A percentile compares a stretch with the other conserved stretches of the same genome.
Evolutionary conservation across 2,888 invertebrate genomes (phyloP).

Genomic region (Drosophila austrosaltans): DNA sequence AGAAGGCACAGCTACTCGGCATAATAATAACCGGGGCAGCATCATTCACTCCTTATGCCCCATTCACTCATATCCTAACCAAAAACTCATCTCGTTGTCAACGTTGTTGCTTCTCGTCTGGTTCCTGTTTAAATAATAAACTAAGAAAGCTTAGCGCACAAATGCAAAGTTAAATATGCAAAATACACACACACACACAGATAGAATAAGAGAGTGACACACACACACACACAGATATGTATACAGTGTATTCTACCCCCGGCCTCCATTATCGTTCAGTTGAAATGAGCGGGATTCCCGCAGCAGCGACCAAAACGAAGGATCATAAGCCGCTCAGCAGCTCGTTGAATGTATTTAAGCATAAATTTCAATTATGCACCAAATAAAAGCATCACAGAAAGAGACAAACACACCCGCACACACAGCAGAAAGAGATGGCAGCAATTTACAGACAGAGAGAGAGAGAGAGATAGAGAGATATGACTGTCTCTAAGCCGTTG

Average conservation of each 20-base stretch:
- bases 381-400: slow-evolving; percentile 43
- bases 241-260: too few relatives aligned
- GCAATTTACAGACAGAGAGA: background rate
- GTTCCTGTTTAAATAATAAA: slow-evolving; percentile 67
- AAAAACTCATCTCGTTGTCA: slow-evolving; percentile 46
- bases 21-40: slow-evolving; percentile 61
- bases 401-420: slow-evolving; percentile 7
- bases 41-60: slow-evolving; percentile 26
- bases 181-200: slow-evolving; percentile 46
- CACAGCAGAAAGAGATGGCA: slow-evolving; percentile 12
- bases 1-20: slow-evolving; percentile 44
- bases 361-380: slow-evolving; percentile 73
- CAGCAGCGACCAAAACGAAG: slow-evolving; percentile 35
- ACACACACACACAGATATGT: background rate
- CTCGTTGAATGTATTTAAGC: slow-evolving; percentile 62
- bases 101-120: slow-evolving; percentile 51
- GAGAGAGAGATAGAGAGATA: background rate
- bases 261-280: slow-evolving; percentile 2
- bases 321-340: slow-evolving; percentile 68
- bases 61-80: slow-evolving; percentile 24
- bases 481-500: slow-evolving; percentile 51
- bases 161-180: slow-evolving; percentile 69
- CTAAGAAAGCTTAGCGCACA: slow-evolving; percentile 67
- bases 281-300: slow-evolving; percentile 24
- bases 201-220: background rate